Conservation (phyloP, 2,888 invertebrate genomes). For the Eupithecia abbreviata region DNA sequence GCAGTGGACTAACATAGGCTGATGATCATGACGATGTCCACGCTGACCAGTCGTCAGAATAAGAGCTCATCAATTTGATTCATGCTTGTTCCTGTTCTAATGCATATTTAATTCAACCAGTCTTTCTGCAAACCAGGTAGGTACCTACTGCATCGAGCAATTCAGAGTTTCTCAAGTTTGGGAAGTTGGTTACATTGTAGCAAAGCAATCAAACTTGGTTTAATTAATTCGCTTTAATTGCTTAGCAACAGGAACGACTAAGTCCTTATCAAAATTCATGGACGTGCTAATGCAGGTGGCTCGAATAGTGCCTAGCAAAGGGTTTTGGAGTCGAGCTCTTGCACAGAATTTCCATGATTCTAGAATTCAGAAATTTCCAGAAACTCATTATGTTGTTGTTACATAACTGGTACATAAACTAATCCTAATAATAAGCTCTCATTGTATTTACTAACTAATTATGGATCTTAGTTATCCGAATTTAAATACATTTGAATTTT, state of each 20-base stretch:
- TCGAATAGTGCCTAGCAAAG: background rate
- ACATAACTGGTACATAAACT: no score
- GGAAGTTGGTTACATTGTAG: constrained; percentile 6
- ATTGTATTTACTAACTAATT: no score
- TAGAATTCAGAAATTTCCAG: background rate
- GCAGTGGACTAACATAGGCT: no score
- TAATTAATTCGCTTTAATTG: constrained; percentile 14
- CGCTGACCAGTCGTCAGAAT: no score
- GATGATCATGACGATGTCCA: no score
- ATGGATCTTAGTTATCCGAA: no score
- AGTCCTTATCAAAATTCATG: constrained; percentile 23
- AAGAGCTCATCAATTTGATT: no score
- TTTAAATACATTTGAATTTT: no score
- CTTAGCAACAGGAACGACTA: background rate
- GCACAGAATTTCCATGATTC: background rate
- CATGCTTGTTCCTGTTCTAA: no score
- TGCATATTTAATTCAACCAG: background rate
- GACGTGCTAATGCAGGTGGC: constrained; percentile 3
- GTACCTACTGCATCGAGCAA: background rate
- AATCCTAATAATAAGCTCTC: no score
- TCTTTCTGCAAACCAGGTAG: background rate
- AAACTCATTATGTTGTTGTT: background rate
- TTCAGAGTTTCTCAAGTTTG: background rate
- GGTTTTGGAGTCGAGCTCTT: background rate
- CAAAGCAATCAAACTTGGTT: constrained; percentile 21